Evolutionary conservation across 2,888 invertebrate species (phyloP).

Genomic region (Cephus nigrinus): DNA sequence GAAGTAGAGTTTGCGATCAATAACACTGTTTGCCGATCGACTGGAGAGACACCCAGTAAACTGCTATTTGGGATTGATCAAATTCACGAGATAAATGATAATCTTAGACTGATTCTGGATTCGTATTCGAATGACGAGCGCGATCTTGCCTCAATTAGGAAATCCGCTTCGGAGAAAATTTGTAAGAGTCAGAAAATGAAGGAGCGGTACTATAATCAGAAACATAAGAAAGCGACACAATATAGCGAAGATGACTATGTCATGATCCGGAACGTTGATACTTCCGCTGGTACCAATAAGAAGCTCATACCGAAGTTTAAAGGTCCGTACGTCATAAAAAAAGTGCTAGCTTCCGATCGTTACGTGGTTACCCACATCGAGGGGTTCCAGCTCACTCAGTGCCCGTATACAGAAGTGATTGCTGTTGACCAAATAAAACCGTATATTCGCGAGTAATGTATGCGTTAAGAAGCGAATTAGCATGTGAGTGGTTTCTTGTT

Average conservation of each 20-base stretch:
- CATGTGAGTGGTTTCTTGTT: too few species aligned
- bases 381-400: slow-evolving; percentile 38
- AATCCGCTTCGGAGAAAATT: slow-evolving; percentile 7
- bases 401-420: slow-evolving; percentile 27
- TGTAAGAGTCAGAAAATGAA: slow-evolving; percentile 11
- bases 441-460: slow-evolving; percentile 7
- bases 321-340: slow-evolving; percentile 41
- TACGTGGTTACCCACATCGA: slow-evolving; percentile 39
- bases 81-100: too few species aligned
- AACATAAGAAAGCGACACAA: slow-evolving; percentile 9
- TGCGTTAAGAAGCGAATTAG: not conserved
- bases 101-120: not conserved
- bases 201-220: slow-evolving; percentile 19
- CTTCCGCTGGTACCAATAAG: slow-evolving; percentile 33
- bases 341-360: slow-evolving; percentile 39
- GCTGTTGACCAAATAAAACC: not conserved
- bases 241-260: slow-evolving; percentile 33
- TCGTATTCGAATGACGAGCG: slow-evolving; percentile 8
- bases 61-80: too few species aligned
- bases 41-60: too few species aligned
- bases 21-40: too few species aligned
- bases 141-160: slow-evolving; percentile 13
- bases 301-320: slow-evolving; percentile 42
- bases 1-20: too few species aligned
- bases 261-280: slow-evolving; percentile 40